Base-by-base conservation (phyloP, 1,140 invertebrate genomes). In the Pteromalus puparum region DNA sequence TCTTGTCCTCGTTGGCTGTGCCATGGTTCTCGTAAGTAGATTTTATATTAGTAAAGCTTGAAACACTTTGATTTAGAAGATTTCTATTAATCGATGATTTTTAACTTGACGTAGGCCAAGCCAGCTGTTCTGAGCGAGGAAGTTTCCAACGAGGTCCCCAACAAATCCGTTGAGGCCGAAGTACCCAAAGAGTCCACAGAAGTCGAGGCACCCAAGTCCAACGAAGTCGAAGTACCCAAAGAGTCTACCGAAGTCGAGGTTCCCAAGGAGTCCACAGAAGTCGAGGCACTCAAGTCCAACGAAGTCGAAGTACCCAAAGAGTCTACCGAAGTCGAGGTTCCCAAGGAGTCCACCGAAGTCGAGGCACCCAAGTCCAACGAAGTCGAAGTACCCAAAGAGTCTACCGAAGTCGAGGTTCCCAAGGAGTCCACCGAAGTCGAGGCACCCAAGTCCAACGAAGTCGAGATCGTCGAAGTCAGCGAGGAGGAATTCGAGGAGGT, bases 1-100 rank as follows among this genome's bases (percentile, higher is more conserved):
- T 42, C 42, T 76, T 7, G 74, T 76, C 26, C 74, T 76, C n/a
- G n/a, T 48, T 13, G 74, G 42, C n/a, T 76, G 42, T 53, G 42
- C 74, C 12, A 21, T 48, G 21, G 74, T 76, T 48, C 42, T 76
- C 7, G 74, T 76, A 26, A 76, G 74, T 76, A 34, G 3, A 34
- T 34, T 5, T 2, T 34, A 34, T 5, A 72, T 72, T 13, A 1
- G n/a, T 72, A 7, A 70, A 70, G 9, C 12, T 74, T 2, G n/a
- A 26, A 70, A 30, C 30, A 0, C 30, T 73, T 24, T n/a, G 18
- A 61, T 15, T 21, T 1, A 48, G 3, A 73, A 73, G n/a, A 70
- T 26, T 10, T 24, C 30, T 2, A 30, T 30, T 48, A 48, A 48
- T 0, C 13, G 13, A 48, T 1, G 10, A 12, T 18, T 48, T 48